phyloP scores from a whole-genome alignment of 2,888 invertebrate species.

The Drosophila borealis region DNA sequence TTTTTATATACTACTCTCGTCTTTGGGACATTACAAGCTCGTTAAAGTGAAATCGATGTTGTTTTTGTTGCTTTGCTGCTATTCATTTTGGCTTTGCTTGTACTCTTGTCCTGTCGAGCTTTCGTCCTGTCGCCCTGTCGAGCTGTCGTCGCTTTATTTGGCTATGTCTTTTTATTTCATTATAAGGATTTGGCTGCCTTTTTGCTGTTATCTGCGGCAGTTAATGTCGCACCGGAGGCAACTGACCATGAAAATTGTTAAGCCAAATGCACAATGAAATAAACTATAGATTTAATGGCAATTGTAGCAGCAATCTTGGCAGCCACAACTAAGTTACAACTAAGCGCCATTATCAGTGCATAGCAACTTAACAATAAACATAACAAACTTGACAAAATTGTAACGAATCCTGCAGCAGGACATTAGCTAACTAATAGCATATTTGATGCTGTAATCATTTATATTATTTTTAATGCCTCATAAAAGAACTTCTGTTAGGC shows the following conservation, averaged over 20 bases:
- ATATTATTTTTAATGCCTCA: constrained; percentile 7
- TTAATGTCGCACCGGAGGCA: constrained; percentile 68
- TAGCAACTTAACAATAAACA: constrained; percentile 30
- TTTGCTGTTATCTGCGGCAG: constrained; percentile 76
- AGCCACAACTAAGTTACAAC: constrained; percentile 36
- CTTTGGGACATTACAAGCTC: constrained; percentile 79
- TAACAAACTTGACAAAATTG: constrained; percentile 24
- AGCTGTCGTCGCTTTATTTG: constrained; percentile 66
- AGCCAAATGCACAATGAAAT: constrained; percentile 59
- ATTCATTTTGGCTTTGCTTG: constrained; percentile 44
- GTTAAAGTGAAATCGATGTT: constrained; percentile 80
- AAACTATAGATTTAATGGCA: constrained; percentile 50
- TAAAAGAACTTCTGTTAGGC: neutral
- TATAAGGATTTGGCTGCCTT: constrained; percentile 75
- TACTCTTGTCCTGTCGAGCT: constrained; percentile 1
- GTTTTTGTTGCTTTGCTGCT: constrained; percentile 52
- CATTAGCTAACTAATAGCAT: constrained; percentile 17
- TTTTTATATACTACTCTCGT: constrained; percentile 76
- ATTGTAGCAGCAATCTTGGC: constrained; percentile 28
- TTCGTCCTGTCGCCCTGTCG: constrained; percentile 7
- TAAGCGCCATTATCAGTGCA: constrained; percentile 49
- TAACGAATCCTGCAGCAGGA: constrained; percentile 1
- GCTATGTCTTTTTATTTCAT: constrained; percentile 76
- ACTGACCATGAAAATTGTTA: constrained; percentile 62
- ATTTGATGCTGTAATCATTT: constrained; percentile 14